A percentile compares a stretch with the other conserved stretches of the same genome.
phyloP scores from a whole-genome alignment of 2,797 vertebrate species.

The Notamacropus eugenii region DNA sequence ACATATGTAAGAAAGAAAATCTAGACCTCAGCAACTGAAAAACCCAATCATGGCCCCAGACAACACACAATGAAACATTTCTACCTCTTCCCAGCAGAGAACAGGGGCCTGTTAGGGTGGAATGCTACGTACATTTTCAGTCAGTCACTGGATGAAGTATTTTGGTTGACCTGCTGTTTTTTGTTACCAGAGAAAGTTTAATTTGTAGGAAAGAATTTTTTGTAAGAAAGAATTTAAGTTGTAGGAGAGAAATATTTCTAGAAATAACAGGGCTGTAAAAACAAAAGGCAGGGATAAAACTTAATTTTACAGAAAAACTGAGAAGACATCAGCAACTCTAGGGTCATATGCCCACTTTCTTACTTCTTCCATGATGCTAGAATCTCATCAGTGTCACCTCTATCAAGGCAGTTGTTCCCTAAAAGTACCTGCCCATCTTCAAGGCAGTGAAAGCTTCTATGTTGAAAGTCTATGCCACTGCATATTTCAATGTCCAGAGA shows the following conservation, averaged over 20 bases:
- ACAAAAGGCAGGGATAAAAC: background rate
- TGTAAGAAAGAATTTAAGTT: background rate
- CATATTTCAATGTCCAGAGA: background rate
- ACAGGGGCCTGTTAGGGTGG: background rate
- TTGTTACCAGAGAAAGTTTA: background rate
- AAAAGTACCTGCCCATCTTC: background rate
- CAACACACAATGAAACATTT: background rate
- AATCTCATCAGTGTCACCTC: background rate
- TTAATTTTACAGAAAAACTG: background rate
- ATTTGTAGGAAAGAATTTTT: background rate
- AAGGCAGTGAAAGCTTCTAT: background rate
- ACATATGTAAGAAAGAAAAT: background rate
- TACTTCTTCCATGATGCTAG: background rate
- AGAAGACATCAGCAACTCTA: background rate
- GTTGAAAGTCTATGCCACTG: background rate
- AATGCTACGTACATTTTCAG: background rate
- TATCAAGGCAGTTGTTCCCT: background rate
- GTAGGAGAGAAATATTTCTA: background rate
- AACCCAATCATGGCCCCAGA: background rate
- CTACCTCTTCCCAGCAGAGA: background rate
- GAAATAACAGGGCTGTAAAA: background rate
- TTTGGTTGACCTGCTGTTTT: background rate
- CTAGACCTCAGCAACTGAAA: background rate
- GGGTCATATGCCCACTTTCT: background rate
- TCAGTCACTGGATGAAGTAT: background rate